Conservation (phyloP, 2,888 invertebrate species). For the Acleris holmiana region DNA sequence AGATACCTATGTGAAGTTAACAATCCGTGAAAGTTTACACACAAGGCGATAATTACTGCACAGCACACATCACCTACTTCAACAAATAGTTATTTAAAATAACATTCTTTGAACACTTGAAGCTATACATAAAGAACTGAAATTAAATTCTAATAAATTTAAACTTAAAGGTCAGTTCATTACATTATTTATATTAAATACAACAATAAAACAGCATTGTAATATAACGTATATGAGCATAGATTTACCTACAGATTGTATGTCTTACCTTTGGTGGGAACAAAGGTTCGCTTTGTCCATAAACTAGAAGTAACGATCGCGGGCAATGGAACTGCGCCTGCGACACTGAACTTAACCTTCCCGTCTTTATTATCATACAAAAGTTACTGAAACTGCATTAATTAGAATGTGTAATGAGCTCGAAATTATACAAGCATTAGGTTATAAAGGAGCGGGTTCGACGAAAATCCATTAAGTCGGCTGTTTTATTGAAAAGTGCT, state of each 20-base stretch:
- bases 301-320: slow-evolving; percentile 57
- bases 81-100: no score
- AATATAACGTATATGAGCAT: no score
- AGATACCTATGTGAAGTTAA: slow-evolving; percentile 18
- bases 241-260: not conserved
- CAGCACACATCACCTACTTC: not conserved
- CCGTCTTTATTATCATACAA: slow-evolving; percentile 77
- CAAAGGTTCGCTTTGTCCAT: slow-evolving; percentile 49
- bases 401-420: slow-evolving; percentile 74
- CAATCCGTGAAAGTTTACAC: slow-evolving; percentile 27
- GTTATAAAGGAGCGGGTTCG: slow-evolving; percentile 50
- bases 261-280: slow-evolving; percentile 35
- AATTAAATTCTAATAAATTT: no score
- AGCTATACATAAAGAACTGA: no score
- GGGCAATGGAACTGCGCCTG: slow-evolving; percentile 40
- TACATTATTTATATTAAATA: no score
- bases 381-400: slow-evolving; percentile 75
- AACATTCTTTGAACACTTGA: no score
- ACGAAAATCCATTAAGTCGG: slow-evolving; percentile 44
- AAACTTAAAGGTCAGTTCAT: no score
- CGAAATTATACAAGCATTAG: slow-evolving; percentile 48
- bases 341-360: slow-evolving; percentile 83
- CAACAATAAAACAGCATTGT: no score
- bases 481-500: not conserved
- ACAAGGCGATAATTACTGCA: slow-evolving; percentile 22